Evolutionary conservation across 2,797 vertebrate genomes (phyloP).

Genomic region (Periophthalmus magnuspinnatus): DNA sequence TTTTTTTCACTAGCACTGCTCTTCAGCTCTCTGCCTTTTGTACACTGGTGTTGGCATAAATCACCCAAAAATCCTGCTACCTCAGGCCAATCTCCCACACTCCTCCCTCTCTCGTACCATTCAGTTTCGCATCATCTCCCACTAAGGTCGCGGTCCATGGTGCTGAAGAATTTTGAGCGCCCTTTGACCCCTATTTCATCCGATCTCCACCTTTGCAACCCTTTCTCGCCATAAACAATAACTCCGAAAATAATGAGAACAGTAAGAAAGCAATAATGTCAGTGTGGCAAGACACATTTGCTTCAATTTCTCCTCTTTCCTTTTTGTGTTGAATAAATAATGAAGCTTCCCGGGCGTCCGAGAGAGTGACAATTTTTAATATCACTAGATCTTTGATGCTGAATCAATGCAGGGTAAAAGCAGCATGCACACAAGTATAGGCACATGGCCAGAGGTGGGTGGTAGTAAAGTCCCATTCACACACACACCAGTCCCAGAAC

Average conservation of each 20-base stretch:
- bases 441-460: no score
- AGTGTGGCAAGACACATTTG: conserved; percentile 34
- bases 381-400: conserved; percentile 33
- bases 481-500: no score
- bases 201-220: not conserved
- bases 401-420: conserved; percentile 21
- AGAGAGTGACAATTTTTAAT: conserved; percentile 34
- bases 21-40: not conserved
- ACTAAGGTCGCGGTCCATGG: not conserved
- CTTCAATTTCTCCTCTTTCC: conserved; percentile 28
- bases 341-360: conserved; percentile 13
- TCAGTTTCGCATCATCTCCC: conserved; percentile 1
- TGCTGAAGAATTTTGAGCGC: not conserved
- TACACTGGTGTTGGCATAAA: conserved; percentile 5
- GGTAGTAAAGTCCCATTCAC: no score
- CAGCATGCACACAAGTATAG: not conserved
- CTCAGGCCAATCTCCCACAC: not conserved
- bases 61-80: not conserved
- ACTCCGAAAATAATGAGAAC: conserved; percentile 23
- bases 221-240: conserved; percentile 15
- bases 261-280: conserved; percentile 30
- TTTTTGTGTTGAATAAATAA: conserved; percentile 29
- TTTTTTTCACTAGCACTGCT: no score
- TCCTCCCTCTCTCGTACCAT: not conserved
- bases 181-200: conserved; percentile 1